A percentile compares a stretch with the other conserved stretches of the same genome.
These are phyloP conservation scores for Bettongia penicillata DNA, from an alignment of 2,113 vertebrate species.

Conservation along the genomic window DNA sequence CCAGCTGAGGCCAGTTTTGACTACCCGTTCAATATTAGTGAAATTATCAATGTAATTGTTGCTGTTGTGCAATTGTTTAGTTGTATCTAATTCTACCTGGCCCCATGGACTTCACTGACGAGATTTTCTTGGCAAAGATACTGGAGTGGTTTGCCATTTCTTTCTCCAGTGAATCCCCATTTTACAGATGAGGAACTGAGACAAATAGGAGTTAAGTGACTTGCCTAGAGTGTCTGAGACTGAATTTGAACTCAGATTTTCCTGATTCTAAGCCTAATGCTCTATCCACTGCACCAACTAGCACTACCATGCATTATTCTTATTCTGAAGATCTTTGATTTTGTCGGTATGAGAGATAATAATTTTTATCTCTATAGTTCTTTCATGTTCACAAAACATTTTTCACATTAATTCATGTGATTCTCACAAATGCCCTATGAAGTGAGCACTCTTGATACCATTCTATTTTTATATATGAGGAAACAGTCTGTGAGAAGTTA, in stretches of 20 bases:
- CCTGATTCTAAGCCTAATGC: not conserved
- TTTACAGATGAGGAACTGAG: not conserved
- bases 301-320: not conserved
- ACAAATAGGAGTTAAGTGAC: not conserved
- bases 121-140: no score
- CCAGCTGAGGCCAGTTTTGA: not conserved
- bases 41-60: not conserved
- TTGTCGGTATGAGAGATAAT: not conserved
- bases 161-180: not conserved
- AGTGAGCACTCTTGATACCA: not conserved
- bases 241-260: not conserved
- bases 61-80: no score
- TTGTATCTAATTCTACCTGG: not conserved
- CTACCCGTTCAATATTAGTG: not conserved
- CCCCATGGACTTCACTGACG: no score
- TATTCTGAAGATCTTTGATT: not conserved
- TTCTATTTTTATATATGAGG: not conserved
- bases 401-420: not conserved
- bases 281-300: not conserved
- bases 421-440: not conserved
- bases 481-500: not conserved
- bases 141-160: no score
- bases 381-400: not conserved
- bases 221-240: not conserved
- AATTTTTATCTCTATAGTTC: not conserved